Conservation (phyloP, 37 sponge, comb jelly and placozoan genomes). For the Amphimedon queenslandica region DNA sequence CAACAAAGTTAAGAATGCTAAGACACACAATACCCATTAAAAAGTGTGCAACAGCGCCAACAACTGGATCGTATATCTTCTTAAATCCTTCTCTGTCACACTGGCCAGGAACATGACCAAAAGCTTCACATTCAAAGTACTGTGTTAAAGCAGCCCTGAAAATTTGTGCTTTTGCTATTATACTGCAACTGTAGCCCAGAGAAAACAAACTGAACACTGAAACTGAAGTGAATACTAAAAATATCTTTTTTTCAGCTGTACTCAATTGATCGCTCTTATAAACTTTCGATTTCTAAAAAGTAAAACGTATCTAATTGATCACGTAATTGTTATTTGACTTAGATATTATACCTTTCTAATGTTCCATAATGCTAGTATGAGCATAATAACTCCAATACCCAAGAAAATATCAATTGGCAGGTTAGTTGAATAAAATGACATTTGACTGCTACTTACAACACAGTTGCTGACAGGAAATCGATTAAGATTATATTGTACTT, state of each 20-base stretch:
- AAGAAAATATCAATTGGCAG: constrained; percentile 18
- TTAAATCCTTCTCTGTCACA: not conserved
- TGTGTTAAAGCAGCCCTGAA: not conserved
- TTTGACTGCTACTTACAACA: not conserved
- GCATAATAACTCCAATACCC: constrained; percentile 14
- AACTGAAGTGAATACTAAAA: constrained; percentile 23
- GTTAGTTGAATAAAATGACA: constrained; percentile 17
- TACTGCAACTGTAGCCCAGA: not conserved
- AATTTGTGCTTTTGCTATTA: not conserved
- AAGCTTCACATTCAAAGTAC: not conserved
- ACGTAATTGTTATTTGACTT: too few relatives aligned
- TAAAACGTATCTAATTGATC: not conserved
- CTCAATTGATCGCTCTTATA: not conserved
- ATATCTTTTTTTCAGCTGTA: constrained; percentile 31
- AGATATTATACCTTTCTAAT: constrained; percentile 16
- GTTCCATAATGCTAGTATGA: constrained; percentile 16
- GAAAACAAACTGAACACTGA: not conserved
- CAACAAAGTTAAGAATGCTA: not conserved
- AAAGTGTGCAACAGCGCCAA: not conserved
- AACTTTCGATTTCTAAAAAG: too few relatives aligned
- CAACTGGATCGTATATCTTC: not conserved
- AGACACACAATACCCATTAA: not conserved
- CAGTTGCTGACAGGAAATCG: constrained; percentile 35
- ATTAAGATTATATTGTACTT: constrained; percentile 6
- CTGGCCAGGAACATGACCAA: constrained; percentile 1